Evolutionary conservation across 2,888 invertebrate genomes (phyloP).

Genomic region (Volucella inflata): DNA sequence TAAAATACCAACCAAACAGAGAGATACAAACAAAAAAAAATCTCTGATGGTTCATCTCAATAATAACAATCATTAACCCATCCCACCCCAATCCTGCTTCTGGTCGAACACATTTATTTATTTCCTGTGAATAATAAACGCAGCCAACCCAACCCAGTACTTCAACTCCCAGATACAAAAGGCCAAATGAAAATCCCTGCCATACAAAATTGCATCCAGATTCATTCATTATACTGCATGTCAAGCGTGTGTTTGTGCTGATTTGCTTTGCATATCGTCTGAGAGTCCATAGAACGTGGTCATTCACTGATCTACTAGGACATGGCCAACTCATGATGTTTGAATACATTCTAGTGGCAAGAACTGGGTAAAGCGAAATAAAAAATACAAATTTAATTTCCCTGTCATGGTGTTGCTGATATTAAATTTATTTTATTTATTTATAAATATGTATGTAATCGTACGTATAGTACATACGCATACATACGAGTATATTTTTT

Average conservation of each 20-base stretch:
- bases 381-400: slow-evolving; percentile 39
- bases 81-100: neutral
- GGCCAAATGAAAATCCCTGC: slow-evolving; percentile 13
- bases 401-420: slow-evolving; percentile 11
- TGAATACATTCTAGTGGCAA: neutral
- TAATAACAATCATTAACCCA: slow-evolving; percentile 32
- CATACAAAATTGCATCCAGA: slow-evolving; percentile 40
- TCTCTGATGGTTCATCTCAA: neutral
- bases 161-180: neutral
- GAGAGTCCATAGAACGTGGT: slow-evolving; percentile 13
- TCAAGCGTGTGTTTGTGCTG: slow-evolving; percentile 31
- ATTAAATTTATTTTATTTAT: slow-evolving; percentile 18
- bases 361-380: neutral
- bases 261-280: slow-evolving; percentile 30
- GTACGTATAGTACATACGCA: too few species aligned
- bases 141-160: neutral
- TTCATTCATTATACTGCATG: slow-evolving; percentile 51
- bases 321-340: slow-evolving; percentile 50
- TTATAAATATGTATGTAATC: neutral
- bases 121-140: slow-evolving; percentile 48
- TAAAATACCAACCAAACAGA: neutral
- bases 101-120: slow-evolving; percentile 21
- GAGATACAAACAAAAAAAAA: slow-evolving; percentile 4
- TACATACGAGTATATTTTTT: too few species aligned
- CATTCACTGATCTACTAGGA: slow-evolving; percentile 48